Percentiles rank a stretch among this genome's conserved stretches.
These are phyloP conservation scores for Ptychoptera contaminata DNA, from an alignment of 2,888 invertebrate genomes.

Conservation along the genomic window DNA sequence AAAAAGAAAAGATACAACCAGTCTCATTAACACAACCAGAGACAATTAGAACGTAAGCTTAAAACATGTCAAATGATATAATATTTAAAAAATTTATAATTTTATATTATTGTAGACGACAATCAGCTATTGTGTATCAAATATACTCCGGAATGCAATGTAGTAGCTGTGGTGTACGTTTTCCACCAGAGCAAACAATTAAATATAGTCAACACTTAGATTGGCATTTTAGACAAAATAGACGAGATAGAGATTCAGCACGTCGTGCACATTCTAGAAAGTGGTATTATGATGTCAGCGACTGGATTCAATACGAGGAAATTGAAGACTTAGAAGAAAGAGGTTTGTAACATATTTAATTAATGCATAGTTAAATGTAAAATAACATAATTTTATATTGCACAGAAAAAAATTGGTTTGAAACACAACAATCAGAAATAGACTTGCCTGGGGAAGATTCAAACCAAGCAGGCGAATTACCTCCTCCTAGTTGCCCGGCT, in stretches of 20 bases:
- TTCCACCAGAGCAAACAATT: constrained; percentile 76
- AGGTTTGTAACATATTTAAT: too few relatives aligned
- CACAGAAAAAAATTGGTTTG: constrained; percentile 71
- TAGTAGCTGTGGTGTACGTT: constrained; percentile 87
- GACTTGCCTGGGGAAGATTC: constrained; percentile 40
- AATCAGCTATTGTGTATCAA: constrained; percentile 48
- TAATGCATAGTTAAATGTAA: too few relatives aligned
- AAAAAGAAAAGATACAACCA: constrained; percentile 34
- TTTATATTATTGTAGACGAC: constrained; percentile 33
- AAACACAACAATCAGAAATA: constrained; percentile 44
- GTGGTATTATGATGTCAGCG: constrained; percentile 80
- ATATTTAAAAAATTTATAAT: too few relatives aligned
- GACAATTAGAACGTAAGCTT: constrained; percentile 42
- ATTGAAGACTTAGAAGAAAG: constrained; percentile 81
- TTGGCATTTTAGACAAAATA: constrained; percentile 96
- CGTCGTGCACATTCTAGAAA: constrained; percentile 67
- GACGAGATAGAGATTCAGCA: constrained; percentile 71
- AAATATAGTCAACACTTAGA: constrained; percentile 92
- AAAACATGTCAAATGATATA: too few relatives aligned
- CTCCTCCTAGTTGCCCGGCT: constrained; percentile 56
- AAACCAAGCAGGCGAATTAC: constrained; percentile 38
- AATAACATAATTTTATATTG: too few relatives aligned
- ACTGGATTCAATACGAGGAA: constrained; percentile 92
- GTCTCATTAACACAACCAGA: constrained; percentile 54
- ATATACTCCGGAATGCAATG: constrained; percentile 91